Conservation (phyloP, 2,113 vertebrate genomes). For the Hyperopisus bebe region DNA sequence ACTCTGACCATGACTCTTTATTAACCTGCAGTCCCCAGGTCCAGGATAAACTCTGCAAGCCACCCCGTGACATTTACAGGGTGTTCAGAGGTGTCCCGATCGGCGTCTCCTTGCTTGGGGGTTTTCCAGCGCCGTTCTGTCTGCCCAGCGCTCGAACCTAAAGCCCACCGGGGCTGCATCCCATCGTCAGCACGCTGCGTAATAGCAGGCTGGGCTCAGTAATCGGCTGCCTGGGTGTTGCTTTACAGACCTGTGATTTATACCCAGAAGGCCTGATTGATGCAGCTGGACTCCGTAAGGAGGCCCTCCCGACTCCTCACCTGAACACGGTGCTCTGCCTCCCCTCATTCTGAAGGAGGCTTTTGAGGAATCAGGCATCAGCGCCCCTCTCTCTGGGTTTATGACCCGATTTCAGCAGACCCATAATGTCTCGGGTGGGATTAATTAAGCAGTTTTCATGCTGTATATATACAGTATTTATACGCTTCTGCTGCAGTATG, state of each 20-base stretch:
- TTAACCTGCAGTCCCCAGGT: background rate
- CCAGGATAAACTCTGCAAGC: background rate
- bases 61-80: background rate
- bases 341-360: background rate
- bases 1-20: background rate
- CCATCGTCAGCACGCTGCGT: background rate
- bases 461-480: background rate
- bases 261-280: constrained; percentile 35
- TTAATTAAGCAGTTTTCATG: background rate
- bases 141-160: background rate
- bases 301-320: constrained; percentile 23
- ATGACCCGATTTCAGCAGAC: no score
- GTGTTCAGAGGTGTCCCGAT: background rate
- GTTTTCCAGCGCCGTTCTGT: background rate
- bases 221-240: background rate
- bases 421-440: background rate
- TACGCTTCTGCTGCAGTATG: background rate
- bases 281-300: constrained; percentile 32
- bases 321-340: constrained; percentile 14
- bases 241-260: constrained; percentile 34
- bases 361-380: background rate
- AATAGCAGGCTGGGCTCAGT: background rate
- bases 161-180: background rate
- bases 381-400: background rate
- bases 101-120: background rate